Evolutionary conservation across 2,797 vertebrate species (phyloP), one percentile per base, ranked within the genome.

Genomic region (Thalassophryne amazonica): DNA sequence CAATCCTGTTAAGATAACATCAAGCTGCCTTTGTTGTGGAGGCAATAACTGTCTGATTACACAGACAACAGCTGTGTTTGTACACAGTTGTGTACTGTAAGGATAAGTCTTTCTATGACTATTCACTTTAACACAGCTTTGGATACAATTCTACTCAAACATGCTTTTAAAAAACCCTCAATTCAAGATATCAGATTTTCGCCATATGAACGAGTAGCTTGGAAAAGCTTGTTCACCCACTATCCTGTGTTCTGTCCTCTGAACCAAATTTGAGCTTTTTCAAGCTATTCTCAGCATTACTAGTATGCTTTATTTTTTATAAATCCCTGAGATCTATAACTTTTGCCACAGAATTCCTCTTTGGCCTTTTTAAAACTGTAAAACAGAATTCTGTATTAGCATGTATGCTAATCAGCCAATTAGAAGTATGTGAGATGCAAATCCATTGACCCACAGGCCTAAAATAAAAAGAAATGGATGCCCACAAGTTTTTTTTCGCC

Each of bases 321-420:
- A n/a, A n/a, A n/a, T n/a, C 13, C 12, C 20, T 46, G 4, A 48
- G 63, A 55, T 55, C 18, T 18, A 11, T 19, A 15, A 55, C 56
- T 25, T 48, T 51, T 28, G 16, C 54, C 57, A 20, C 13, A 61
- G 25, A 60, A 68, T 48, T 68, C 49, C 60, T 54, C 41, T 66
- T 18, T 40, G 61, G 64, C 40, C 56, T 66, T 58, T 88, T 85
- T 89, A 82, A 83, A 87, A 78, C 35, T 33, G 60, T 56, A 69
- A 68, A 71, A 74, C 37, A 66, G 47, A 72, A 74, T 58, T 74
- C 35, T 37, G 19, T 37, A 73, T 86, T 79, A 80, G 71, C 70
- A 73, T 79, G 35, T 83, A 89, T 89, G 85, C 33, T 85, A 90
- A 90, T 89, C 18, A 85, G 77, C 61, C 74, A 88, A 90, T 90